A percentile compares a stretch with the other conserved stretches of the same genome.
These are phyloP conservation scores for Theristicus caerulescens DNA, from an alignment of 2,113 vertebrate genomes.

Conservation along the genomic window DNA sequence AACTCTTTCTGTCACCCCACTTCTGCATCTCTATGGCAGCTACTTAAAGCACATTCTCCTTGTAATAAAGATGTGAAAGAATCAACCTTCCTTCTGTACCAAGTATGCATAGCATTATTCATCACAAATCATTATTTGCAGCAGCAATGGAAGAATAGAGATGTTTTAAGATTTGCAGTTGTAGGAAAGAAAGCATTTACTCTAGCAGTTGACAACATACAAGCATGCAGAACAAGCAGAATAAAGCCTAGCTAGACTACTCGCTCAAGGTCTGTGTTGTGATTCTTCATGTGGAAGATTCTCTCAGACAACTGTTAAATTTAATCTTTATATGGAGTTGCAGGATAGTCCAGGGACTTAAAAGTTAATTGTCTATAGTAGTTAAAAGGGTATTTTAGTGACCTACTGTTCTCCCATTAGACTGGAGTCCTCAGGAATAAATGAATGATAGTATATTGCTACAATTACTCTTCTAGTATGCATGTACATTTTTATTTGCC, in stretches of 20 bases:
- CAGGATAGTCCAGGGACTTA: neutral
- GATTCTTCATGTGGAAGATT: neutral
- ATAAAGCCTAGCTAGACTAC: neutral
- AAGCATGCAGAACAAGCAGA: neutral
- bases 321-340: neutral
- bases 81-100: neutral
- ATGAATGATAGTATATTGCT: neutral
- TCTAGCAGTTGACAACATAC: neutral
- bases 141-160: neutral
- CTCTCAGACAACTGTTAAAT: neutral
- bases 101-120: neutral
- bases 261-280: neutral
- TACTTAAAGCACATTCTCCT: neutral
- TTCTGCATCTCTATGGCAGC: neutral
- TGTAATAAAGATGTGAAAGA: neutral
- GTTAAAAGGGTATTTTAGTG: neutral
- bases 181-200: neutral
- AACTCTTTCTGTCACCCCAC: neutral
- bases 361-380: neutral
- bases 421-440: neutral
- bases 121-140: neutral
- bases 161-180: neutral
- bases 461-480: neutral
- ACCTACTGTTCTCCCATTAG: neutral
- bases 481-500: neutral